phyloP scores from a whole-genome alignment of 2,797 vertebrate species.

The Myripristis murdjan region DNA sequence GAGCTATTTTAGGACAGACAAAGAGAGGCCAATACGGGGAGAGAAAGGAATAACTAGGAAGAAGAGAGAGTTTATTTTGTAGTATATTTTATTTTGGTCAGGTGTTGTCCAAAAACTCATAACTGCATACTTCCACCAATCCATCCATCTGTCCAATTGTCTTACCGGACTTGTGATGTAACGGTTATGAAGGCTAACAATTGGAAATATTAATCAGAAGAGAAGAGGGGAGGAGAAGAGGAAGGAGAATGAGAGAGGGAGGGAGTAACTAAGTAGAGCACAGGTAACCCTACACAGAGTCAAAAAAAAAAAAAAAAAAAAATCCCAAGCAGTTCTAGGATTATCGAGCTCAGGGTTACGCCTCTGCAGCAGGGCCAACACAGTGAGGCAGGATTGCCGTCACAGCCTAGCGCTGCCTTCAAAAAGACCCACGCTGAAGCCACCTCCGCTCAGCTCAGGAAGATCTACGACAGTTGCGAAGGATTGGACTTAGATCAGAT shows the following conservation, averaged over 20 bases:
- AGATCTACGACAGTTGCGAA: slow-evolving; percentile 18
- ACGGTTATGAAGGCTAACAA: slow-evolving; percentile 43
- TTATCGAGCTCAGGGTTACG: slow-evolving; percentile 15
- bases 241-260: neutral
- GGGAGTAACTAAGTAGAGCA: too few species aligned
- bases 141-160: slow-evolving; percentile 49
- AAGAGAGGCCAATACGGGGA: slow-evolving; percentile 52
- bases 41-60: too few species aligned
- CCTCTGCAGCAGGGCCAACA: slow-evolving; percentile 29
- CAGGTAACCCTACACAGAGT: neutral
- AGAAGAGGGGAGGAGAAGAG: slow-evolving; percentile 13
- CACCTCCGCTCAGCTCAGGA: neutral
- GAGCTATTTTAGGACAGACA: slow-evolving; percentile 73
- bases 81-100: slow-evolving; percentile 22
- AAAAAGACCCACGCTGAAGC: neutral
- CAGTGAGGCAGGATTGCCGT: slow-evolving; percentile 17
- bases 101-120: slow-evolving; percentile 17
- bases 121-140: slow-evolving; percentile 25
- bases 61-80: too few species aligned
- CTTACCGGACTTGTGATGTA: slow-evolving; percentile 58
- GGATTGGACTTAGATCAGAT: slow-evolving; percentile 23
- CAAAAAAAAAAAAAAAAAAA: too few species aligned
- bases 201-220: slow-evolving; percentile 42
- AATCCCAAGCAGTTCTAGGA: slow-evolving; percentile 38
- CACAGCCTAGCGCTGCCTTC: slow-evolving; percentile 2